phyloP scores from a whole-genome alignment of 2,888 invertebrate genomes.

The Altica lythri region DNA sequence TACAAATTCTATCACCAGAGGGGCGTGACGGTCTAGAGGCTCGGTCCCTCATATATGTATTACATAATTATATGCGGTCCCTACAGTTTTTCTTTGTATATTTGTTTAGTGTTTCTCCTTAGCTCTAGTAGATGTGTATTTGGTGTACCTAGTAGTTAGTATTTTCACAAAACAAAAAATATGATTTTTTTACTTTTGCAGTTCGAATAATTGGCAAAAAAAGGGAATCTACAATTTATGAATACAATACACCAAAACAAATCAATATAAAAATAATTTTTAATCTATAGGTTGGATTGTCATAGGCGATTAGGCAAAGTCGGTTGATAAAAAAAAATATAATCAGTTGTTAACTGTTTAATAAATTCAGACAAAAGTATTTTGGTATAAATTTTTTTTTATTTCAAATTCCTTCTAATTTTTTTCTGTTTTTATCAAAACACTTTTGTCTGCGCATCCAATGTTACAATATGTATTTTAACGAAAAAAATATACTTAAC shows the following conservation, averaged over 20 bases:
- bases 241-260: constrained; percentile 39
- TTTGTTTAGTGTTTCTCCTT: constrained; percentile 25
- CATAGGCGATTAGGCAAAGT: constrained; percentile 31
- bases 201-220: constrained; percentile 42
- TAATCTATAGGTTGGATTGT: constrained; percentile 31
- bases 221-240: constrained; percentile 40
- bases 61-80: too few relatives aligned
- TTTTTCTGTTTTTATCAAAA: neutral
- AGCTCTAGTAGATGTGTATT: constrained; percentile 3
- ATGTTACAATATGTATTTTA: constrained; percentile 24
- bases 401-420: constrained; percentile 7
- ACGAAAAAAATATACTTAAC: constrained; percentile 13
- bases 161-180: neutral
- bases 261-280: constrained; percentile 36
- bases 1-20: too few relatives aligned
- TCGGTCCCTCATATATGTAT: too few relatives aligned
- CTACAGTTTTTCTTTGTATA: too few relatives aligned
- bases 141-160: constrained; percentile 1
- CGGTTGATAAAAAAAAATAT: constrained; percentile 29
- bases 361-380: constrained; percentile 9
- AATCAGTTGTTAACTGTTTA: constrained; percentile 26
- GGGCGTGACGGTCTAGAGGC: too few relatives aligned
- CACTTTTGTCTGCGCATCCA: constrained; percentile 22
- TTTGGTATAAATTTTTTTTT: constrained; percentile 12
- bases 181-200: constrained; percentile 40